Evolutionary conservation across 2,888 invertebrate species (phyloP), one percentile per base, ranked within the genome.

Genomic region (Ptilodon capucinus): DNA sequence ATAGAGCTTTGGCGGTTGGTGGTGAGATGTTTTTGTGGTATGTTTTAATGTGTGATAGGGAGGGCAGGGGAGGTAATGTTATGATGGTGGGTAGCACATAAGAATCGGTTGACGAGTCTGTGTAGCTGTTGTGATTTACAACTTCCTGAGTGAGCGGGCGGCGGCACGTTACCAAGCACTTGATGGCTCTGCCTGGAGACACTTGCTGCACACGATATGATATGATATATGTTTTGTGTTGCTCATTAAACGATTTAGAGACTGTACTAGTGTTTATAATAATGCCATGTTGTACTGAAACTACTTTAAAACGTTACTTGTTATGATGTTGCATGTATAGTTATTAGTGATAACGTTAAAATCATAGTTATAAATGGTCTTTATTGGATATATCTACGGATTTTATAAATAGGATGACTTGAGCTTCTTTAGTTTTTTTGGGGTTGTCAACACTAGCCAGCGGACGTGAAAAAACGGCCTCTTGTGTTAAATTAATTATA

Each of bases 51-150:
- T 21, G 40, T 36, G 30, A 28, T 21, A 40, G 25, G 52, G 43
- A 51, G 48, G 55, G 49, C 48, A 48, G 35, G 51, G 61, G 34
- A 68, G 79, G 38, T 76, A 78, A 56, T 46, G 35, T 49, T 54
- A 62, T 45, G 55, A 30, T 81, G 80, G 84, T 65, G 48, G 48
- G 51, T 54, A n/a, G n/a, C n/a, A 47, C 52, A 49, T 65, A 71
- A 73, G 79, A 79, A 79, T 79, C 69, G 65, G 63, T 57, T 79
- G 79, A 79, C 74, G 76, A 76, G 76, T 64, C 62, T 67, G 71
- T 66, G 69, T 72, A 72, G 69, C 64, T 70, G 70, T 64, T 67
- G 70, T 86, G 86, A 89, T 90, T 89, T 89, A 89, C 79, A 79
- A 81, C 84, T 88, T 89, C 88, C 86, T 83, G 81, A 78, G 74